Percentiles rank a stretch among this genome's conserved stretches.
phyloP scores from a whole-genome alignment of 2,888 invertebrate genomes.

The Augochlorella aurata region DNA sequence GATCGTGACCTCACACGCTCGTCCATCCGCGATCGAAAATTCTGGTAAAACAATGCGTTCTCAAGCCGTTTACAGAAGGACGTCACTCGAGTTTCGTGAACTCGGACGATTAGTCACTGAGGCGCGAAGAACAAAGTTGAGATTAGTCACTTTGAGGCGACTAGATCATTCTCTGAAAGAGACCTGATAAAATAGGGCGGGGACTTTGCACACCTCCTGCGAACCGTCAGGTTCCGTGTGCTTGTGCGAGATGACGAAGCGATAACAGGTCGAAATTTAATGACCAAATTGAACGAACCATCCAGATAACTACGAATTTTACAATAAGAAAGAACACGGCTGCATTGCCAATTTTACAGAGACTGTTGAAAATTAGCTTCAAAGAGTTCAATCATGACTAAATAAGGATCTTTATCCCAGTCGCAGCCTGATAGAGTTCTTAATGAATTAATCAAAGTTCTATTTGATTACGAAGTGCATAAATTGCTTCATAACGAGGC shows the following conservation, averaged over 20 bases:
- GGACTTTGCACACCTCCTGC: slow-evolving; percentile 20
- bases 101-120: slow-evolving; percentile 38
- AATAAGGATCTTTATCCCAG: no score
- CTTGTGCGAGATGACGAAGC: background rate
- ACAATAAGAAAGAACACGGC: background rate
- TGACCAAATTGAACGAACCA: background rate
- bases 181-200: slow-evolving; percentile 27
- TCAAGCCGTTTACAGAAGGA: background rate
- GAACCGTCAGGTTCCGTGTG: slow-evolving; percentile 8
- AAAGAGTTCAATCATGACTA: no score
- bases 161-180: slow-evolving; percentile 25
- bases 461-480: no score
- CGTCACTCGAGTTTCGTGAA: slow-evolving; percentile 4
- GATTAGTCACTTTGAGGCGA: slow-evolving; percentile 23
- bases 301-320: background rate
- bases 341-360: no score
- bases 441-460: no score
- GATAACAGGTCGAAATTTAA: background rate
- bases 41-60: slow-evolving; percentile 19
- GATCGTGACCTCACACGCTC: slow-evolving; percentile 42
- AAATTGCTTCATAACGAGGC: no score
- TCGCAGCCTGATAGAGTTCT: no score
- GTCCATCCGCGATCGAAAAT: slow-evolving; percentile 30
- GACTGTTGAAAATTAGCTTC: no score
- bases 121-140: slow-evolving; percentile 4